phyloP scores from a whole-genome alignment of 2,113 vertebrate species.

The Jaculus jaculus region DNA sequence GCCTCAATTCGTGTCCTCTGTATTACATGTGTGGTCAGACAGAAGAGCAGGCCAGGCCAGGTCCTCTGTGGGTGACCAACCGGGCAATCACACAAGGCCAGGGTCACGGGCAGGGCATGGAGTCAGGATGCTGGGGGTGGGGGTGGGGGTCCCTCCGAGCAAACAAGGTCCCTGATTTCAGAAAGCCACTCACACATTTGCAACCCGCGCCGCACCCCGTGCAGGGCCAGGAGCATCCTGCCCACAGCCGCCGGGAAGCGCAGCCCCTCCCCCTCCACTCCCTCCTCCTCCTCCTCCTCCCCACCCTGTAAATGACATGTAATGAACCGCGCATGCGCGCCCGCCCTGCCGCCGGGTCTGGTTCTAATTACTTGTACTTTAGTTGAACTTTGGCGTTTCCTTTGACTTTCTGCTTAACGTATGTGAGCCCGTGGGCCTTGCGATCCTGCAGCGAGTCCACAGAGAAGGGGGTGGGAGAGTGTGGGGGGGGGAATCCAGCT shows the following conservation, averaged over 20 bases:
- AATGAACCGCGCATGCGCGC: conserved; percentile 75
- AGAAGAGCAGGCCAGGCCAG: conserved; percentile 83
- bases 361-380: conserved; percentile 95
- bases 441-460: conserved; percentile 87
- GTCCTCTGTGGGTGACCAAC: conserved; percentile 83
- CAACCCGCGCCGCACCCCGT: conserved; percentile 65
- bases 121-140: conserved; percentile 83
- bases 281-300: neutral
- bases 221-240: neutral
- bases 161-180: conserved; percentile 59
- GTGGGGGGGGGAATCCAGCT: conserved; percentile 76
- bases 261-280: neutral
- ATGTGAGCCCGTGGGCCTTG: conserved; percentile 87
- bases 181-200: conserved; percentile 80
- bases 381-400: conserved; percentile 94
- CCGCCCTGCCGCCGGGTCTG: conserved; percentile 83
- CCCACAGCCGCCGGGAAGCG: conserved; percentile 46
- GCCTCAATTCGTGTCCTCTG: conserved; percentile 73
- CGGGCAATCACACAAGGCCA: conserved; percentile 82
- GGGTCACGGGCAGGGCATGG: conserved; percentile 89
- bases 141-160: conserved; percentile 77
- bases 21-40: conserved; percentile 82
- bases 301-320: conserved; percentile 85
- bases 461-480: conserved; percentile 43
- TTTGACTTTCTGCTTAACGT: conserved; percentile 90